Percentiles rank a stretch among this genome's conserved stretches.
Evolutionary conservation across 2,797 vertebrate species (phyloP).

Genomic region (Acridotheres tristis): DNA sequence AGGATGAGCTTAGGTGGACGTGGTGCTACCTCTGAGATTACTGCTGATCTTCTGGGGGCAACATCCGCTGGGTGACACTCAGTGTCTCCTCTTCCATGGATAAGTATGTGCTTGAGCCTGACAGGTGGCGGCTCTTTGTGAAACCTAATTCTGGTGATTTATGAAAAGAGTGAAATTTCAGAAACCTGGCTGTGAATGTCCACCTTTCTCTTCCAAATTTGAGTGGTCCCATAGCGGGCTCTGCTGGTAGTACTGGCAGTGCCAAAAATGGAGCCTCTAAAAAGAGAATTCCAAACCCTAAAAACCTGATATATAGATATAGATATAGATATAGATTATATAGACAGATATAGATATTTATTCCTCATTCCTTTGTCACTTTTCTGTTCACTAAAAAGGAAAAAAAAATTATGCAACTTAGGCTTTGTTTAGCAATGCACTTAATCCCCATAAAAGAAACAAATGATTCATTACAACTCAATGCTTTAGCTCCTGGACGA

Average conservation of each 20-base stretch:
- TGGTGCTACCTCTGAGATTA: background rate
- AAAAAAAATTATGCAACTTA: conserved; percentile 44
- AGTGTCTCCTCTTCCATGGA: background rate
- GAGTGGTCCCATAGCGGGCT: conserved; percentile 57
- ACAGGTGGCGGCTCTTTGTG: background rate
- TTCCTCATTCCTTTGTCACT: conserved; percentile 57
- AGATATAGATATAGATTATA: background rate
- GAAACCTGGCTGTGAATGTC: background rate
- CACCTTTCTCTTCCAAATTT: conserved; percentile 48
- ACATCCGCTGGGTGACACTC: background rate
- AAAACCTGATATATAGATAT: background rate
- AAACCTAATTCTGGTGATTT: background rate
- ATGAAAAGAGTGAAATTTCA: background rate
- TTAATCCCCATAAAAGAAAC: conserved; percentile 72
- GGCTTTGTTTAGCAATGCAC: conserved; percentile 46
- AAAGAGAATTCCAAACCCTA: background rate
- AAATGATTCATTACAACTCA: conserved; percentile 68
- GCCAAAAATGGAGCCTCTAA: conserved; percentile 30
- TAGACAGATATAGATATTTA: background rate
- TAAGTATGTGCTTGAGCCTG: background rate
- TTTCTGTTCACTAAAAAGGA: conserved; percentile 13
- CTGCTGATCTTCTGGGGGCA: background rate
- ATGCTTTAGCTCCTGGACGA: conserved; percentile 58
- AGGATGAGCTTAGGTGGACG: background rate
- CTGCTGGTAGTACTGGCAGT: conserved; percentile 37